Percentiles rank a stretch among this genome's conserved stretches.
Conservation (phyloP, 2,113 vertebrate species). For the Cephalopterus ornatus region DNA sequence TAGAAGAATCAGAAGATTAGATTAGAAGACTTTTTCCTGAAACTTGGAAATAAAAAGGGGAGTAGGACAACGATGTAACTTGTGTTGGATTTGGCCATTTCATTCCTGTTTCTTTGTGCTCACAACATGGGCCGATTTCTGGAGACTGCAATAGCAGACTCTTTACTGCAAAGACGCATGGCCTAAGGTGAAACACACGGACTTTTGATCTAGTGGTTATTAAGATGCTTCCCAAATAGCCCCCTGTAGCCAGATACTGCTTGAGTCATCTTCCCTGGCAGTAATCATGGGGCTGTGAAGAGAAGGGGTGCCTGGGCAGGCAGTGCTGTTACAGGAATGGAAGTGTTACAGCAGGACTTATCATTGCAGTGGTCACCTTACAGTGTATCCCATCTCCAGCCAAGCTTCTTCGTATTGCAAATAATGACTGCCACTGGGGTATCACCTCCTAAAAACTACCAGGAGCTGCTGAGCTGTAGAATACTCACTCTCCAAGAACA, state of each 20-base stretch:
- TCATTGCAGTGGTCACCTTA: background rate
- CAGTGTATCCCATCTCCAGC: background rate
- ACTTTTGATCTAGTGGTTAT: background rate
- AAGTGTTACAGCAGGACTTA: fast-evolving
- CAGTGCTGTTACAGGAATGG: background rate
- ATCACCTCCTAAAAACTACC: background rate
- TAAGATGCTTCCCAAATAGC: background rate
- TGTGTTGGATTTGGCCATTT: background rate
- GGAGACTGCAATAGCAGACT: background rate
- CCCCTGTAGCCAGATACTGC: background rate
- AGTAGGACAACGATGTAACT: background rate
- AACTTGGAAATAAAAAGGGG: background rate
- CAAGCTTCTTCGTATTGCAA: background rate
- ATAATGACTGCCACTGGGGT: fast-evolving
- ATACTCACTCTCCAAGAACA: background rate
- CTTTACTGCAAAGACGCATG: fast-evolving
- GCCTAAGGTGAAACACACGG: background rate
- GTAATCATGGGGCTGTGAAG: fast-evolving
- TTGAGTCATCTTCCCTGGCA: background rate
- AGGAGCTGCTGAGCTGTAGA: background rate
- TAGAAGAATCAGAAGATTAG: background rate
- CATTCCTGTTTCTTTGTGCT: background rate
- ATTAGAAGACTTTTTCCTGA: background rate
- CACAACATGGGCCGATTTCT: background rate
- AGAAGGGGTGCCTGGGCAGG: background rate